A percentile compares a stretch with the other conserved stretches of the same genome.
These are phyloP conservation scores for Eupithecia insigniata DNA, from an alignment of 2,888 invertebrate genomes.

Conservation along the genomic window DNA sequence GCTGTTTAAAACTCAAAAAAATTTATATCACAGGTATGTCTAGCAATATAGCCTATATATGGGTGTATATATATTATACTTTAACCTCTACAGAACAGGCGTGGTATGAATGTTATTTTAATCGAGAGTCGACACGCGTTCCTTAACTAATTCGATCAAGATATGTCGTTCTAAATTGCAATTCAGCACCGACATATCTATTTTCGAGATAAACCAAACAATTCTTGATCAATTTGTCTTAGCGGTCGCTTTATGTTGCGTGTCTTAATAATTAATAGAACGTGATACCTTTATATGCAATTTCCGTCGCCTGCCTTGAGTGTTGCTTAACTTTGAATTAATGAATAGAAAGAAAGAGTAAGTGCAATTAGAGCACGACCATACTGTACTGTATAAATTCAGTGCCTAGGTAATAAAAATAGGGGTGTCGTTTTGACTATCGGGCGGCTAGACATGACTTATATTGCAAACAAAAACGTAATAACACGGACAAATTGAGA, in stretches of 20 bases:
- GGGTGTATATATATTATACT: too few species aligned
- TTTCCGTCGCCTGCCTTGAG: conserved; percentile 47
- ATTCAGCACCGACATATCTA: background rate
- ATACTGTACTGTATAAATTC: background rate
- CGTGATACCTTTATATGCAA: conserved; percentile 50
- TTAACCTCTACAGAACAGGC: background rate
- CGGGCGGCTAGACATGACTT: too few species aligned
- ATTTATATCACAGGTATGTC: background rate
- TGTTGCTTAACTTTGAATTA: conserved; percentile 9
- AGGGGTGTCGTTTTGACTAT: too few species aligned
- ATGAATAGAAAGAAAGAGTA: background rate
- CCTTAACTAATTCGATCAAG: conserved; percentile 3
- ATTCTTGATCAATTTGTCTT: conserved; percentile 7
- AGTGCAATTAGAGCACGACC: background rate
- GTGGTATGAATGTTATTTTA: conserved; percentile 2
- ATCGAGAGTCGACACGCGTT: conserved; percentile 6
- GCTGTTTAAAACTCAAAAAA: background rate
- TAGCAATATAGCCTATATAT: conserved; percentile 8
- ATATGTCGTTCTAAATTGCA: conserved; percentile 13
- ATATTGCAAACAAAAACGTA: too few species aligned
- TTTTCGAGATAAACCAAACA: conserved; percentile 1
- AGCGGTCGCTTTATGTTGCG: conserved; percentile 16
- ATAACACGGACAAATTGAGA: too few species aligned
- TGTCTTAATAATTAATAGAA: conserved; percentile 41
- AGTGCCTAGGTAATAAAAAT: background rate